These are phyloP conservation scores for Esperia sulphurella DNA, from an alignment of 2,888 invertebrate species.

Conservation along the genomic window DNA sequence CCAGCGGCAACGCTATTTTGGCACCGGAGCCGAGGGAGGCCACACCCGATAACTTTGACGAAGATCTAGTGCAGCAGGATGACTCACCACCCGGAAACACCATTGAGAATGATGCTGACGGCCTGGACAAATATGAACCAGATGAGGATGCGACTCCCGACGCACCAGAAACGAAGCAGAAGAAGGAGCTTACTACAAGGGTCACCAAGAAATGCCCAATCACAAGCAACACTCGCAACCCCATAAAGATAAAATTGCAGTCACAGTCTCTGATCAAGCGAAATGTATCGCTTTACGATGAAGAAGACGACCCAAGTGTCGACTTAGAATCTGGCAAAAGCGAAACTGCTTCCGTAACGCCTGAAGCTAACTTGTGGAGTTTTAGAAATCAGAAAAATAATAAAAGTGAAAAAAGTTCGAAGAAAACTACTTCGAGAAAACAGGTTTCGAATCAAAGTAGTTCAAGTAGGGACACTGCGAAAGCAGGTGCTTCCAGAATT, in stretches of 20 bases:
- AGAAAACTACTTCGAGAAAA: neutral
- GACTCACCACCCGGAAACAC: slow-evolving; percentile 26
- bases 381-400: too few species aligned
- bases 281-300: slow-evolving; percentile 75
- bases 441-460: too few species aligned
- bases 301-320: slow-evolving; percentile 56
- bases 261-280: slow-evolving; percentile 73
- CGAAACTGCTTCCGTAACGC: too few species aligned
- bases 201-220: slow-evolving; percentile 61
- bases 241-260: slow-evolving; percentile 64
- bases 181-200: slow-evolving; percentile 55
- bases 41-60: slow-evolving; percentile 27
- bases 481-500: slow-evolving; percentile 10
- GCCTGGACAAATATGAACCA: slow-evolving; percentile 21
- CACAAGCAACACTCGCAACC: slow-evolving; percentile 56
- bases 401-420: neutral
- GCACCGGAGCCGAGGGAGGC: slow-evolving; percentile 21
- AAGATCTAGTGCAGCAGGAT: slow-evolving; percentile 44
- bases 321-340: neutral
- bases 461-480: neutral
- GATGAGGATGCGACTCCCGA: slow-evolving; percentile 3
- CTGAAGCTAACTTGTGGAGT: too few species aligned
- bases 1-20: slow-evolving; percentile 42
- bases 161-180: slow-evolving; percentile 6
- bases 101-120: slow-evolving; percentile 11